These are phyloP conservation scores for Tyto alba DNA, from an alignment of 2,113 vertebrate genomes.

Conservation along the genomic window DNA sequence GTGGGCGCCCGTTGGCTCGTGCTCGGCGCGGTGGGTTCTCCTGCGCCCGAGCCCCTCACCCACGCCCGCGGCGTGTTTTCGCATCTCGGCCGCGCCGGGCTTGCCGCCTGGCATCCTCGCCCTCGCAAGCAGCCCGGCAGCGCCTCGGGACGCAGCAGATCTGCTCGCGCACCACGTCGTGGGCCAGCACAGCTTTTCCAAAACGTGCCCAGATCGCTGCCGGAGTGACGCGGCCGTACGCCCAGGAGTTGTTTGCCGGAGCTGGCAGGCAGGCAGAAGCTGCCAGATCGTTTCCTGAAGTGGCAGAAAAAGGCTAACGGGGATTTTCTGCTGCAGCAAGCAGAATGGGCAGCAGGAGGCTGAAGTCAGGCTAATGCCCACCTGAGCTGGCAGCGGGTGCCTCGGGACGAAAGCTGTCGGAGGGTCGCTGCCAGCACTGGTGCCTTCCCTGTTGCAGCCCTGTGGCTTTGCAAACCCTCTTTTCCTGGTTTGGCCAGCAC, in stretches of 20 bases:
- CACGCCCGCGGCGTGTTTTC: fast-evolving
- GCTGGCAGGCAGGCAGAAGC: background rate
- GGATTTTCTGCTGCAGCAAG: background rate
- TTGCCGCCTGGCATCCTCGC: background rate
- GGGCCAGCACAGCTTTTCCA: background rate
- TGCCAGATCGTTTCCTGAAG: background rate
- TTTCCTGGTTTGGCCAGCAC: background rate
- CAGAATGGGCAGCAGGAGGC: background rate
- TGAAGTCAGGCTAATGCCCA: no score
- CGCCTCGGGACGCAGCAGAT: background rate
- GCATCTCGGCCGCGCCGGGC: fast-evolving
- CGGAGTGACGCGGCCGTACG: background rate
- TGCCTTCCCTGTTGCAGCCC: background rate
- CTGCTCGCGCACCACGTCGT: fast-evolving
- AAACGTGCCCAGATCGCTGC: background rate
- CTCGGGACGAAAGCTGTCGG: background rate
- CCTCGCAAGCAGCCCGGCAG: background rate
- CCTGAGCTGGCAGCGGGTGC: background rate
- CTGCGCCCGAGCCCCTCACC: background rate
- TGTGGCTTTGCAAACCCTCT: background rate
- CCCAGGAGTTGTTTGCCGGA: background rate
- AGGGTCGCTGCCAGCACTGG: background rate
- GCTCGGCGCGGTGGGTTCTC: background rate
- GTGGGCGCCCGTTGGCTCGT: background rate
- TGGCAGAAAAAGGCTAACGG: background rate